Conservation (phyloP, 2,113 vertebrate genomes). For the Machaerirhynchus nigripectus region DNA sequence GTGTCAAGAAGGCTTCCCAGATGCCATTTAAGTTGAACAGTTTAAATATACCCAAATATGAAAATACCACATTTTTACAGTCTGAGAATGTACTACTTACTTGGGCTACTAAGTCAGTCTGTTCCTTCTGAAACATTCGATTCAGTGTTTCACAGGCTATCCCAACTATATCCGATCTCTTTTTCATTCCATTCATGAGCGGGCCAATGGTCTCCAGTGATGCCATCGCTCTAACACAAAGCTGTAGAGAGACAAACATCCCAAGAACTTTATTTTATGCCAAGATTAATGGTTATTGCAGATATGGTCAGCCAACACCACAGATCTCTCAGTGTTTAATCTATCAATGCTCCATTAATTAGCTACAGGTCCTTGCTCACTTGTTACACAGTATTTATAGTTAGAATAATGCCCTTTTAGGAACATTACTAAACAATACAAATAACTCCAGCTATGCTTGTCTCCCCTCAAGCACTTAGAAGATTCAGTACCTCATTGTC, state of each 20-base stretch:
- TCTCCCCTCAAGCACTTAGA: not conserved
- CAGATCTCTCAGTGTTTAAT: not conserved
- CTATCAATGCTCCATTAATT: not conserved
- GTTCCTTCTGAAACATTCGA: conserved; percentile 98
- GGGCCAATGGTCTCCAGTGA: conserved; percentile 91
- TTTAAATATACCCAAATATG: not conserved
- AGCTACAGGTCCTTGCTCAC: not conserved
- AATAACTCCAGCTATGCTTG: not conserved
- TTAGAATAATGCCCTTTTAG: not conserved
- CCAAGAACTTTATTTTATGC: not conserved
- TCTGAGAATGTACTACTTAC: conserved; percentile 63
- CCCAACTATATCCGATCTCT: conserved; percentile 85
- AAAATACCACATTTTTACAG: not conserved
- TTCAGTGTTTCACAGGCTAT: conserved; percentile 95
- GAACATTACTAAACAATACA: not conserved
- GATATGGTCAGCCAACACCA: not conserved
- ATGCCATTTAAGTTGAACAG: not conserved
- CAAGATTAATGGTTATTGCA: not conserved
- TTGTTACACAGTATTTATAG: not conserved
- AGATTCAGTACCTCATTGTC: conserved; percentile 89
- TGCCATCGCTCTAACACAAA: conserved; percentile 95
- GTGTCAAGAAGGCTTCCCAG: not conserved
- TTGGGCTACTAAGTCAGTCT: conserved; percentile 94
- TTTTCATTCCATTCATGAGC: conserved; percentile 92
- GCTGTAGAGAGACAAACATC: conserved; percentile 61